Evolutionary conservation across 2,888 invertebrate species (phyloP).

Genomic region (Calephelis perditalis): DNA sequence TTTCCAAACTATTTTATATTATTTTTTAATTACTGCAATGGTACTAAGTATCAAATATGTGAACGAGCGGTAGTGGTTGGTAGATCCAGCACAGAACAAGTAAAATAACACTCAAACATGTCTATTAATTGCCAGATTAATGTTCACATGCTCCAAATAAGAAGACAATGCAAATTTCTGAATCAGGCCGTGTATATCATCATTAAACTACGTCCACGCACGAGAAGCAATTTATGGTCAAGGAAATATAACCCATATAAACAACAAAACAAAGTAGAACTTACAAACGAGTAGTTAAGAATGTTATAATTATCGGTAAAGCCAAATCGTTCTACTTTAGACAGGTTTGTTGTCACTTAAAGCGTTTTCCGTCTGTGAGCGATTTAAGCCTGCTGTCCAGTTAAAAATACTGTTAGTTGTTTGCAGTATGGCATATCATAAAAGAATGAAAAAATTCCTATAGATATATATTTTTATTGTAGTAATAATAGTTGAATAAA

Average conservation of each 20-base stretch:
- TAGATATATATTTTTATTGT: too few species aligned
- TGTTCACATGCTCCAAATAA: neutral
- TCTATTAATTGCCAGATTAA: neutral
- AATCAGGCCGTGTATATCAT: constrained; percentile 9
- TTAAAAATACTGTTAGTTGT: too few species aligned
- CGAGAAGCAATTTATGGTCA: neutral
- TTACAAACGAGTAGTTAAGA: neutral
- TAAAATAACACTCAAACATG: too few species aligned
- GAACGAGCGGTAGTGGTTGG: too few species aligned
- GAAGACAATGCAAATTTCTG: constrained; percentile 5
- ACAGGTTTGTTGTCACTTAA: neutral
- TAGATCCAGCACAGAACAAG: too few species aligned
- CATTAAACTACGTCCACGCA: constrained; percentile 3
- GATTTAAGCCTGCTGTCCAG: too few species aligned
- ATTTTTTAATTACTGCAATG: too few species aligned
- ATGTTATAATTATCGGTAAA: constrained; percentile 7
- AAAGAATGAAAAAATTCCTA: too few species aligned
- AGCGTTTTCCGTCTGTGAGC: neutral
- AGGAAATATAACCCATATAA: neutral
- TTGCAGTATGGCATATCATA: too few species aligned
- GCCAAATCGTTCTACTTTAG: constrained; percentile 8
- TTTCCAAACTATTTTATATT: too few species aligned
- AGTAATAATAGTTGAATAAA: too few species aligned
- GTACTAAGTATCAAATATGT: too few species aligned
- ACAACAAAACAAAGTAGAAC: neutral